Evolutionary conservation across 2,113 vertebrate genomes (phyloP).

Genomic region (Beaufortia kweichowensis): DNA sequence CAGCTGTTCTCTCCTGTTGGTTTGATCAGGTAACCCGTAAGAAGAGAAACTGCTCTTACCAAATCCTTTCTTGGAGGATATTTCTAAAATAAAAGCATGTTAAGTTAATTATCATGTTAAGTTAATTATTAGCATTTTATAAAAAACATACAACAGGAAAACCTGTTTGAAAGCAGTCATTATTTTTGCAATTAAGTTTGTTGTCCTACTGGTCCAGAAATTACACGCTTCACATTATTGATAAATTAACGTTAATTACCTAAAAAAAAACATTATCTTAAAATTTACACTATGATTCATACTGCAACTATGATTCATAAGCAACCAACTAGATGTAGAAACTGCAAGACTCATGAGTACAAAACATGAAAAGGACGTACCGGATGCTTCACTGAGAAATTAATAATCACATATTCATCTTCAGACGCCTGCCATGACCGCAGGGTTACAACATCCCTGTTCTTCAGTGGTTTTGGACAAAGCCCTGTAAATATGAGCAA

Average conservation of each 20-base stretch:
- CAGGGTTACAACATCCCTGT: slow-evolving; percentile 72
- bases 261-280: too few species aligned
- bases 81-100: slow-evolving; percentile 62
- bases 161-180: too few species aligned
- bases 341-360: background rate
- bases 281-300: too few species aligned
- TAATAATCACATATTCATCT: slow-evolving; percentile 72
- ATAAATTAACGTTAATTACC: too few species aligned
- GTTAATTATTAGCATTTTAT: too few species aligned
- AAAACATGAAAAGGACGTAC: slow-evolving; percentile 58
- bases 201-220: too few species aligned
- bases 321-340: too few species aligned
- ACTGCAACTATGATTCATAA: too few species aligned
- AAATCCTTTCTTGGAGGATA: slow-evolving; percentile 69
- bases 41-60: slow-evolving; percentile 77
- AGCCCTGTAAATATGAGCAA: slow-evolving; percentile 63
- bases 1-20: slow-evolving; percentile 75
- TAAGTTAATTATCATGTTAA: too few species aligned
- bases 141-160: too few species aligned
- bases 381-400: slow-evolving; percentile 80
- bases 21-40: slow-evolving; percentile 75
- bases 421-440: slow-evolving; percentile 73
- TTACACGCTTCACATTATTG: too few species aligned
- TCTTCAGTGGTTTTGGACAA: slow-evolving; percentile 73
- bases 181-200: too few species aligned